These are phyloP conservation scores for Gonioctena quinquepunctata DNA, from an alignment of 1,140 invertebrate genomes.

Conservation along the genomic window DNA sequence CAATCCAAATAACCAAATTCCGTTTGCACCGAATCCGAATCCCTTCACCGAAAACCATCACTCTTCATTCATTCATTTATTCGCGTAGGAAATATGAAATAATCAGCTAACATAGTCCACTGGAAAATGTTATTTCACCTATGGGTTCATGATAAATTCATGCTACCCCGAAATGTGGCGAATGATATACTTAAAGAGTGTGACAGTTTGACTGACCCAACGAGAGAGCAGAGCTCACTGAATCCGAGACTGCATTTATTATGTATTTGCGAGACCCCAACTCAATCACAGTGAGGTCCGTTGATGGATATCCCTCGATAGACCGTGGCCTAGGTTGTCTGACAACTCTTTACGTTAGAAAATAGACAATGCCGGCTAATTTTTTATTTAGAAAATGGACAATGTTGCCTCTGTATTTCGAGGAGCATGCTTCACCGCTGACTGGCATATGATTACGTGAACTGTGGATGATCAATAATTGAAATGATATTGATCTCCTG, in stretches of 20 bases:
- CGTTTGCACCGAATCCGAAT: too few relatives aligned
- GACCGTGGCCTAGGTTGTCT: constrained; percentile 22
- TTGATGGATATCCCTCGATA: constrained; percentile 30
- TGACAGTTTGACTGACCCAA: constrained; percentile 30
- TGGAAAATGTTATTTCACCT: constrained; percentile 4
- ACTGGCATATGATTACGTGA: too few relatives aligned
- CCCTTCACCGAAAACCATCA: not conserved
- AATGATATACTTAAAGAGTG: constrained; percentile 19
- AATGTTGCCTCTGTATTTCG: too few relatives aligned
- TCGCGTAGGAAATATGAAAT: not conserved
- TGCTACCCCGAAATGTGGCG: constrained; percentile 8
- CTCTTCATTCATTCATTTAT: not conserved
- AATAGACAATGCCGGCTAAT: too few relatives aligned
- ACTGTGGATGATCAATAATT: too few relatives aligned
- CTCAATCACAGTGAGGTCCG: constrained; percentile 28
- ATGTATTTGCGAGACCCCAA: constrained; percentile 24
- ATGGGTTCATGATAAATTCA: constrained; percentile 9
- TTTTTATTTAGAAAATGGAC: too few relatives aligned
- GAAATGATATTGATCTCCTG: too few relatives aligned
- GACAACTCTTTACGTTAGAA: too few relatives aligned
- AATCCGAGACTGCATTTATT: constrained; percentile 25
- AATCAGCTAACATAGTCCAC: not conserved
- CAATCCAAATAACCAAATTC: not conserved
- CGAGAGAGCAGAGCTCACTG: constrained; percentile 16
- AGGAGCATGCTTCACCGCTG: too few relatives aligned